phyloP scores from a whole-genome alignment of 2,888 invertebrate species.

The Ariolimax columbianus region DNA sequence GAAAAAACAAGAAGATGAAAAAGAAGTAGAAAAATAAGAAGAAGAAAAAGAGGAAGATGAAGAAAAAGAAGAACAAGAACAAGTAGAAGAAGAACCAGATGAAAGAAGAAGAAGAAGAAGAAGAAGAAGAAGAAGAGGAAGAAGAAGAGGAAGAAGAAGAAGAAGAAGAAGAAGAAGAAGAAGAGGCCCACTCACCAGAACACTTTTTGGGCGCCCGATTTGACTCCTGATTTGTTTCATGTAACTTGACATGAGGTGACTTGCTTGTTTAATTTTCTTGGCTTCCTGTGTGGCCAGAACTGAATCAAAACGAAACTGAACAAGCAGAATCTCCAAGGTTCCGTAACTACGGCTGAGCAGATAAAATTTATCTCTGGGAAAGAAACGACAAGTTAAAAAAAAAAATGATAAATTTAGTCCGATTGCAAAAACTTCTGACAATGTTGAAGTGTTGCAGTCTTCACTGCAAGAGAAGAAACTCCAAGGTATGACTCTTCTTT shows the following conservation, averaged over 20 bases:
- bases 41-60: neutral
- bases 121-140: neutral
- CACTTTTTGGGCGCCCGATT: conserved; percentile 51
- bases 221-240: conserved; percentile 49
- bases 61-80: neutral
- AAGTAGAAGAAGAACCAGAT: no score
- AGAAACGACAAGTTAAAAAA: neutral
- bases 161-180: neutral
- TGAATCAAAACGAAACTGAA: conserved; percentile 59
- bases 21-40: no score
- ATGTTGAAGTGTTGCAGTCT: no score
- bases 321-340: conserved; percentile 61
- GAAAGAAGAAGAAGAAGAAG: neutral
- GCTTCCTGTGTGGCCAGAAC: conserved; percentile 56
- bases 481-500: no score
- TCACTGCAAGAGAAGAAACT: no score
- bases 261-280: conserved; percentile 46
- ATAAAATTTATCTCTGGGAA: conserved; percentile 55
- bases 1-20: no score
- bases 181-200: conserved; percentile 50
- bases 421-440: no score
- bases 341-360: conserved; percentile 58
- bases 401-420: no score
- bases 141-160: neutral
- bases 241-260: conserved; percentile 54